Conservation (phyloP, 2,888 invertebrate genomes). For the Coenonympha arcania region DNA sequence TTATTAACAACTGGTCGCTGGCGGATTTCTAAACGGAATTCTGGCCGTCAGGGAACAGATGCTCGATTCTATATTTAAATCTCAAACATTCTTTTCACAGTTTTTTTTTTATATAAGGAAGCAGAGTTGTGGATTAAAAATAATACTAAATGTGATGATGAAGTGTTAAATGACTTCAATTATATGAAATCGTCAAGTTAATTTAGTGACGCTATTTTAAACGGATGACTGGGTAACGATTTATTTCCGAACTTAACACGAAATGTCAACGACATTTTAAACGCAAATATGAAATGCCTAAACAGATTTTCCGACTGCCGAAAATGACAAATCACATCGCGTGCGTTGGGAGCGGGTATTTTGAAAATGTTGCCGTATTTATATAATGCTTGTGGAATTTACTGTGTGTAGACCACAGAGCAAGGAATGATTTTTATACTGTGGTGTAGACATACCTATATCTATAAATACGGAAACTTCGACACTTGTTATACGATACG, state of each 20-base stretch:
- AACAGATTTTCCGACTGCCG: constrained; percentile 50
- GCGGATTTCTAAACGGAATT: constrained; percentile 39
- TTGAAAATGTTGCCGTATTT: constrained; percentile 37
- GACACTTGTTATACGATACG: too few relatives aligned
- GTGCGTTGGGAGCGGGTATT: constrained; percentile 55
- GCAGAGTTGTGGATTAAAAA: neutral
- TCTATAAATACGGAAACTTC: too few relatives aligned
- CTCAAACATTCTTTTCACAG: neutral
- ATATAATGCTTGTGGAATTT: constrained; percentile 36
- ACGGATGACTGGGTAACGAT: constrained; percentile 12
- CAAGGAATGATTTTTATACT: too few relatives aligned
- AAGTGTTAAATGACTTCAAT: neutral
- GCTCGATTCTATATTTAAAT: neutral
- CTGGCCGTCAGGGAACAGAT: constrained; percentile 29
- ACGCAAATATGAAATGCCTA: constrained; percentile 51
- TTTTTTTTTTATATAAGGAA: neutral
- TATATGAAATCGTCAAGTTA: constrained; percentile 5
- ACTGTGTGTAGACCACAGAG: constrained; percentile 47
- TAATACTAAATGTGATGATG: neutral
- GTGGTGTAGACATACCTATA: too few relatives aligned
- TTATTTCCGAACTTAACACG: constrained; percentile 39
- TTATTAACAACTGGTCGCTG: constrained; percentile 13
- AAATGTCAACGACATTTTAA: constrained; percentile 64
- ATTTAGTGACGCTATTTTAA: constrained; percentile 20
- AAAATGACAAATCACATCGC: constrained; percentile 61